Evolutionary conservation across 1,140 invertebrate genomes (phyloP).

Genomic region (Colletes gigas): DNA sequence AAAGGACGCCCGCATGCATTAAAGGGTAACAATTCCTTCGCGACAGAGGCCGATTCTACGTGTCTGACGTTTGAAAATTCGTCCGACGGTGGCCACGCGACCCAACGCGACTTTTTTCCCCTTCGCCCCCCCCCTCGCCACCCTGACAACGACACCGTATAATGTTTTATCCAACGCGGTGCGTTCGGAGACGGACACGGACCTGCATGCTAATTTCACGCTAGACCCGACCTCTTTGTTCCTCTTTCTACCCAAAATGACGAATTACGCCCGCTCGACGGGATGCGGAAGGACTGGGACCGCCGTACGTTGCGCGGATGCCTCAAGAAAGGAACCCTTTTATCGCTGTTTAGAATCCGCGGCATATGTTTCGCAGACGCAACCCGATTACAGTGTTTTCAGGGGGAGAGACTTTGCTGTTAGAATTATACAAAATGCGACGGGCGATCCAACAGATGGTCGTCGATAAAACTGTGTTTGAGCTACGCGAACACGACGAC

Average conservation of each 20-base stretch:
- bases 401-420: too few relatives aligned
- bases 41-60: constrained; percentile 47
- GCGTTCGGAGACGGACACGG: constrained; percentile 43
- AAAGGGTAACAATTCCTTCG: constrained; percentile 76
- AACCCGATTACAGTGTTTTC: too few relatives aligned
- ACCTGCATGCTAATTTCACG: constrained; percentile 63
- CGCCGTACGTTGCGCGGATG: too few relatives aligned
- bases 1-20: constrained; percentile 77
- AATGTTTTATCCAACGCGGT: constrained; percentile 48
- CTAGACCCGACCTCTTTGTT: constrained; percentile 21
- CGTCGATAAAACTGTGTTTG: too few relatives aligned
- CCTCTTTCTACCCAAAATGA: constrained; percentile 10
- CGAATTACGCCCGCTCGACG: constrained; percentile 11
- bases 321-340: too few relatives aligned
- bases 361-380: too few relatives aligned
- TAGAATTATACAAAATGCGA: too few relatives aligned
- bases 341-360: too few relatives aligned
- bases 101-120: constrained; percentile 48
- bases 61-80: constrained; percentile 61
- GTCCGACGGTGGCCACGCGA: constrained; percentile 68
- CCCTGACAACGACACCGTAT: constrained; percentile 64
- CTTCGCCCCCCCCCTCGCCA: neutral
- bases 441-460: too few relatives aligned
- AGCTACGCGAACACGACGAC: too few relatives aligned
- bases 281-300: neutral